Conservation (phyloP, 2,888 invertebrate genomes). For the Mesorhabditis spiculigera region DNA sequence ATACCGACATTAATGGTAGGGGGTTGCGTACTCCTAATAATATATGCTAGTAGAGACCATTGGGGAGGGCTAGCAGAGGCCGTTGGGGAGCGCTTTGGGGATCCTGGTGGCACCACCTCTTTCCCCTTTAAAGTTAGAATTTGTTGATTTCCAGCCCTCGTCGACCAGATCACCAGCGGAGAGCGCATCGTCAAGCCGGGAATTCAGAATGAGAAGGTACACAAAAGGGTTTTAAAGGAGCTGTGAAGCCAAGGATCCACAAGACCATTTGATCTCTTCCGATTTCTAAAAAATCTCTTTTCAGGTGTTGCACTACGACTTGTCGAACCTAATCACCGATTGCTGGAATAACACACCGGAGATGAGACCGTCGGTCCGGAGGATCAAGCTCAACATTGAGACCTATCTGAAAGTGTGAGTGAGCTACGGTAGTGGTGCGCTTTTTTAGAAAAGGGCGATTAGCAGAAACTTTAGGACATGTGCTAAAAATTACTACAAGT, state of each 20-base stretch:
- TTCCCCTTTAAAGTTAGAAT: neutral
- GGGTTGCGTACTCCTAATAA: neutral
- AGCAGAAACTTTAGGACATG: neutral
- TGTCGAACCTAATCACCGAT: slow-evolving; percentile 37
- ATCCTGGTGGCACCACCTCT: neutral
- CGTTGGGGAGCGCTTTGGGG: neutral
- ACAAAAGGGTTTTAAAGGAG: too few species aligned
- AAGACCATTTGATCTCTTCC: neutral
- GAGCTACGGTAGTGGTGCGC: too few species aligned
- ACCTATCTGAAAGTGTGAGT: slow-evolving; percentile 41
- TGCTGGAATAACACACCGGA: slow-evolving; percentile 47
- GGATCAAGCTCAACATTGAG: slow-evolving; percentile 51
- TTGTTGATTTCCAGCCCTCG: slow-evolving; percentile 25
- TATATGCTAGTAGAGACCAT: neutral
- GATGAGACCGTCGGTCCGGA: slow-evolving; percentile 42
- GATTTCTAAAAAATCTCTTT: neutral
- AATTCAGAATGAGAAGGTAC: slow-evolving; percentile 44
- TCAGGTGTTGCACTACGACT: slow-evolving; percentile 30
- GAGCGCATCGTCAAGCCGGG: slow-evolving; percentile 40
- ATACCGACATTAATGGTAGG: slow-evolving; percentile 40
- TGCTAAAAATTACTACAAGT: neutral
- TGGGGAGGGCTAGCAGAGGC: too few species aligned
- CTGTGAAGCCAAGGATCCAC: too few species aligned
- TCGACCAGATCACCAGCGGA: slow-evolving; percentile 41
- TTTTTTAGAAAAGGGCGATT: neutral